Evolutionary conservation across 2,888 invertebrate genomes (phyloP).

Genomic region (Stramonita haemastoma): DNA sequence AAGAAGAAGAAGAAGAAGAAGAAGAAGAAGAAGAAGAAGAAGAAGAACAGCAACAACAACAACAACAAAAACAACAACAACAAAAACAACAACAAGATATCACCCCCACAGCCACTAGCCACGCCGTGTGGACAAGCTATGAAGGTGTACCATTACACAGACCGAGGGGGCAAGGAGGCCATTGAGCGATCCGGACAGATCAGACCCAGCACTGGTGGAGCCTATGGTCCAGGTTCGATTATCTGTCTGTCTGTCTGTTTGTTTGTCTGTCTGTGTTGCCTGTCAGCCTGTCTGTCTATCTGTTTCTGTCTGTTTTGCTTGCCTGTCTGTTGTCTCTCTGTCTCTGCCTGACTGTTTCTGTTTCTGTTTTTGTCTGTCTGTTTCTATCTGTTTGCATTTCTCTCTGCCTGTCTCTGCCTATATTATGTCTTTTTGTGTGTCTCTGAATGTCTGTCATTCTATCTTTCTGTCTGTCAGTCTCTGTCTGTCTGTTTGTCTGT

Average conservation of each 20-base stretch:
- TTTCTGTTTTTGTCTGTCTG: background rate
- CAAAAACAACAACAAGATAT: no score
- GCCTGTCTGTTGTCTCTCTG: background rate
- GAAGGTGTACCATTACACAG: constrained; percentile 14
- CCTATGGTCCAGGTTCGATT: background rate
- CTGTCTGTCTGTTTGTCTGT: no score
- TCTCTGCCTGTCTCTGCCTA: background rate
- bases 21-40: no score
- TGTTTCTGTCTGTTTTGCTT: background rate
- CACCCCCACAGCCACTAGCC: no score
- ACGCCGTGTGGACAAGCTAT: background rate
- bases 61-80: no score
- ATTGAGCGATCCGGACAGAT: background rate
- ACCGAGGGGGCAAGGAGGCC: background rate
- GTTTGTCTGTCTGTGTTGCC: background rate
- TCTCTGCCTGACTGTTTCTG: background rate
- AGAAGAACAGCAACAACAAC: no score
- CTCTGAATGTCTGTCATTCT: no score
- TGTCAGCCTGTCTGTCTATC: background rate
- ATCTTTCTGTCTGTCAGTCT: no score
- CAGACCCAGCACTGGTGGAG: background rate
- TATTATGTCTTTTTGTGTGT: no score
- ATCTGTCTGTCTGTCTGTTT: background rate
- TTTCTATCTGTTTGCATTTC: background rate
- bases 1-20: no score